Percentiles rank a stretch among this genome's conserved stretches.
Conservation (phyloP, 2,797 vertebrate species). For the Cyclopterus lumpus region DNA sequence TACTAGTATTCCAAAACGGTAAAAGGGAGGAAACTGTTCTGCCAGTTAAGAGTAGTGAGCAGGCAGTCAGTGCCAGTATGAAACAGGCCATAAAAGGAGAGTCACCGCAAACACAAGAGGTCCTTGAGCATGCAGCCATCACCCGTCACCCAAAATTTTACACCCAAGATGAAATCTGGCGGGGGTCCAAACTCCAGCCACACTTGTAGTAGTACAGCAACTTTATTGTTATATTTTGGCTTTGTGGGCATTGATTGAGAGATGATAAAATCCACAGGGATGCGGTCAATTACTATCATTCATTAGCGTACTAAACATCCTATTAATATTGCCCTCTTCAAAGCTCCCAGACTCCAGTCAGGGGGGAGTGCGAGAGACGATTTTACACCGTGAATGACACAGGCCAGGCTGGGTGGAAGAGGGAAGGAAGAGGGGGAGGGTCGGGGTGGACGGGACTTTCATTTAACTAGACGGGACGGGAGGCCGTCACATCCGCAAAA, state of each 20-base stretch:
- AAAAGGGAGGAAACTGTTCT: background rate
- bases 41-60: background rate
- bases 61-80: background rate
- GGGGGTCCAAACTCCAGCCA: background rate
- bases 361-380: too few relatives aligned
- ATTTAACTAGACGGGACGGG: slow-evolving; percentile 8
- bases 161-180: background rate
- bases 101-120: background rate
- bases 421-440: too few relatives aligned
- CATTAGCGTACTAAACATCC: background rate
- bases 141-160: background rate
- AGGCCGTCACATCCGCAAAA: slow-evolving; percentile 17
- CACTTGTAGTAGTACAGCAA: background rate
- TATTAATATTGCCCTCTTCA: background rate
- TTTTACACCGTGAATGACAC: too few relatives aligned
- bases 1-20: background rate
- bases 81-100: too few relatives aligned
- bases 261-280: background rate
- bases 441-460: too few relatives aligned
- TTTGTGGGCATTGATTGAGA: background rate
- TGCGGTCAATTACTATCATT: background rate
- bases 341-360: background rate
- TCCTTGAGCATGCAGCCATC: background rate
- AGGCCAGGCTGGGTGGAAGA: too few relatives aligned
- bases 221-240: background rate